Base-by-base conservation (phyloP, 1,140 invertebrate species). In the Spodoptera litura region DNA sequence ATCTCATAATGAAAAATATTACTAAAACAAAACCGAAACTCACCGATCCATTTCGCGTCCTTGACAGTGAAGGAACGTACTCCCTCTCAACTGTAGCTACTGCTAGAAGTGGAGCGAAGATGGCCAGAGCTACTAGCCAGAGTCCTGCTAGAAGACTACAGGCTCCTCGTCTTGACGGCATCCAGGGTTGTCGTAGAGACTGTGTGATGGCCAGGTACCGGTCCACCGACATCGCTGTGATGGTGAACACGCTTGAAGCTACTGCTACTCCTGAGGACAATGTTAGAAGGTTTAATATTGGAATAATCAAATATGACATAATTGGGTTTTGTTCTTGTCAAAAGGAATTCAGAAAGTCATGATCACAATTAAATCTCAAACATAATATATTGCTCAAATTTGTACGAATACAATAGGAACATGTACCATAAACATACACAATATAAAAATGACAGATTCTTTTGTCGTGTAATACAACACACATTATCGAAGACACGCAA, bases 141-240 rank as follows among this genome's bases (percentile, higher is more conserved):
- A 97, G 87, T 0, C 94, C 84, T 0, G 95, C 85, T 15, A 97
- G 96, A 2, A 96, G 94, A 6, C 95, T 88, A 44, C 96, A 95
- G 0, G 96, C 97, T 3, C 96, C 96, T n/a, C 96, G 95, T 13
- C 96, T 89, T 71, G 96, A 97, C 25, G 97, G 96, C 70, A 96
- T 92, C 89, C 96, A 95, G 56, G 96, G 95, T 83, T 96, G 95
- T 11, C 96, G 95, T 73, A 97, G 96, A 0, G 97, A 97, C 88
- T 97, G 96, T 55, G 96, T 95, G 81, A 98, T 97, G 8, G 97
- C 97, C 56, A 97, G 88, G 84, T 96, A 97, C 49, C 97, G 94
- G 87, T 97, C 97, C 25, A 97, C 94, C 51, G 97, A 97, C 96
- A 98, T 97, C 0, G 96, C 96, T 0, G 96, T 96, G 75, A 98